Evolutionary conservation across 53 echinoderm and acorn worm species (phyloP).

Genomic region (Pentamera pediparva): DNA sequence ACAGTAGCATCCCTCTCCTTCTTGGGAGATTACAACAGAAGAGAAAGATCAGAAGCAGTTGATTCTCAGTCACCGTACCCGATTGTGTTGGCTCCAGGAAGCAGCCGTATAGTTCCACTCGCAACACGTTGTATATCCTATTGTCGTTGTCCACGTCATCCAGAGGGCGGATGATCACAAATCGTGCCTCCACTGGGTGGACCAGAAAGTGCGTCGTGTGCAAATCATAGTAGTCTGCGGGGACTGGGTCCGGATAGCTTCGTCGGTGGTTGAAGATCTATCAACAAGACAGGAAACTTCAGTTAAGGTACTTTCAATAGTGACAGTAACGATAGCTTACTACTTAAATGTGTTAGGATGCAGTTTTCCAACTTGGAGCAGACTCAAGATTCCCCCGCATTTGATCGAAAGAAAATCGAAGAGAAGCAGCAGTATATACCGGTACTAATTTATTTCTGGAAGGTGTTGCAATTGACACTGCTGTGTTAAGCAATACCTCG

Average conservation of each 20-base stretch:
- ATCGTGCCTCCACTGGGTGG: constrained; percentile 58
- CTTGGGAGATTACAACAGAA: not conserved
- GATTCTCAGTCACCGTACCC: too few species aligned
- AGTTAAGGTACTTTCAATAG: too few species aligned
- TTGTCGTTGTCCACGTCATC: constrained; percentile 39
- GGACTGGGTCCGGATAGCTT: constrained; percentile 1
- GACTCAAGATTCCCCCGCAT: too few species aligned
- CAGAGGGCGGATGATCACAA: constrained; percentile 54
- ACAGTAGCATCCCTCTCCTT: too few species aligned
- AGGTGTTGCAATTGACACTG: too few species aligned
- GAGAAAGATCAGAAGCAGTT: not conserved
- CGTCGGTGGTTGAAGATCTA: constrained; percentile 63
- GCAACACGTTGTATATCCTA: constrained; percentile 55
- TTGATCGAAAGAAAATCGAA: too few species aligned
- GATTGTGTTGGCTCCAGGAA: not conserved
- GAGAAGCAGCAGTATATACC: too few species aligned
- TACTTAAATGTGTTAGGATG: too few species aligned
- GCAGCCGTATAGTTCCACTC: constrained; percentile 71
- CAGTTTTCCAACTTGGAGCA: too few species aligned
- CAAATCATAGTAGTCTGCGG: not conserved
- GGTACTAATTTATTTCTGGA: too few species aligned
- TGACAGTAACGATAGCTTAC: too few species aligned
- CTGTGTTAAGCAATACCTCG: too few species aligned
- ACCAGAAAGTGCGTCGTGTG: constrained; percentile 31
- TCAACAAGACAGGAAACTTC: not conserved